Conservation (phyloP, 1,140 invertebrate species). For the Megalopta genalis region DNA sequence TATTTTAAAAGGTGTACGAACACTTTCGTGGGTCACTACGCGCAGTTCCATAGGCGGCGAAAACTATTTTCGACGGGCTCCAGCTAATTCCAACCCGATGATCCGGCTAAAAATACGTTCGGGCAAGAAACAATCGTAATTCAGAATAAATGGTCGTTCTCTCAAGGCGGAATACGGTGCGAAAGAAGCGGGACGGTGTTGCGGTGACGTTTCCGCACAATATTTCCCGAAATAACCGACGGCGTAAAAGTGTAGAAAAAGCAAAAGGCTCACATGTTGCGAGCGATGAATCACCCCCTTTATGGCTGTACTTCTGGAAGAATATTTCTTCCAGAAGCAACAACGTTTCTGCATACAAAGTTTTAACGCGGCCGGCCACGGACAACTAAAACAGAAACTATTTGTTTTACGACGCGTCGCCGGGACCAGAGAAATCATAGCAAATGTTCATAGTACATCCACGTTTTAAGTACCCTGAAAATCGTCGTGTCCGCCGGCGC, state of each 20-base stretch:
- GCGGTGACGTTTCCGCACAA: constrained; percentile 14
- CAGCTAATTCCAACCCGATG: no score
- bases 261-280: constrained; percentile 4
- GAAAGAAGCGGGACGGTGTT: background rate
- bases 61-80: no score
- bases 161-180: no score
- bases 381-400: background rate
- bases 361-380: background rate
- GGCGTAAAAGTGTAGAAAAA: constrained; percentile 14
- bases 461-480: background rate
- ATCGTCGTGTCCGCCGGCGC: background rate
- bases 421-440: background rate
- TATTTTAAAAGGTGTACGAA: no score
- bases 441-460: background rate
- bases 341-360: constrained; percentile 10
- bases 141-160: no score
- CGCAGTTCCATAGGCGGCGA: no score
- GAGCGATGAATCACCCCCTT: constrained; percentile 35
- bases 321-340: constrained; percentile 32
- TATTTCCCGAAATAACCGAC: constrained; percentile 32
- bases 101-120: no score
- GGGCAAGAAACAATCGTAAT: no score
- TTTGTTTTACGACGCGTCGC: constrained; percentile 6
- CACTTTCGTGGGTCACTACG: no score
- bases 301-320: constrained; percentile 25